Evolutionary conservation across 2,113 vertebrate genomes (phyloP).

Genomic region (Periophthalmus modestus): DNA sequence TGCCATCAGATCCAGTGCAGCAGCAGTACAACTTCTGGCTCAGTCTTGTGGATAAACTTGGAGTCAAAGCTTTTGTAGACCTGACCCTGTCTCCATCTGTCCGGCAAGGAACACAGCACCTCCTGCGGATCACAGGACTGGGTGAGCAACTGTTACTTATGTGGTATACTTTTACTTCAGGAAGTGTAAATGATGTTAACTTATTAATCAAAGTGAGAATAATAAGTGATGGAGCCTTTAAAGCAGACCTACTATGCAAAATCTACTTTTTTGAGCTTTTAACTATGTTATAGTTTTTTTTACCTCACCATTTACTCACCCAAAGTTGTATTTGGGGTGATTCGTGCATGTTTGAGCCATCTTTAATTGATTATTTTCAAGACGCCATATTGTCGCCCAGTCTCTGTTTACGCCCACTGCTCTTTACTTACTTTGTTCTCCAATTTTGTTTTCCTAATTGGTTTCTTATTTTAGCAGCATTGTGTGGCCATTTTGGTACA

Average conservation of each 20-base stretch:
- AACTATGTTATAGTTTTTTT: no score
- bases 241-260: background rate
- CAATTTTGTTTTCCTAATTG: no score
- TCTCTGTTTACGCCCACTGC: no score
- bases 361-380: no score
- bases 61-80: slow-evolving; percentile 90
- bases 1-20: slow-evolving; percentile 86
- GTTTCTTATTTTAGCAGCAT: no score
- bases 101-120: slow-evolving; percentile 87
- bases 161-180: background rate
- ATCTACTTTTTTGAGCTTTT: no score
- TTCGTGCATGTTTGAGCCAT: no score
- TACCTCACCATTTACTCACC: no score
- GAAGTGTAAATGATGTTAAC: background rate
- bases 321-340: no score
- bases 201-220: background rate
- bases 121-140: slow-evolving; percentile 86
- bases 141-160: slow-evolving; percentile 66
- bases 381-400: no score
- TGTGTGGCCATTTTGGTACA: no score
- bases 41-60: slow-evolving; percentile 86
- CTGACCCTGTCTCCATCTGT: slow-evolving; percentile 84
- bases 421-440: no score
- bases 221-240: background rate
- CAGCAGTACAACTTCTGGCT: slow-evolving; percentile 89